Evolutionary conservation across 2,797 vertebrate genomes (phyloP).

Genomic region (Antrozous pallidus): DNA sequence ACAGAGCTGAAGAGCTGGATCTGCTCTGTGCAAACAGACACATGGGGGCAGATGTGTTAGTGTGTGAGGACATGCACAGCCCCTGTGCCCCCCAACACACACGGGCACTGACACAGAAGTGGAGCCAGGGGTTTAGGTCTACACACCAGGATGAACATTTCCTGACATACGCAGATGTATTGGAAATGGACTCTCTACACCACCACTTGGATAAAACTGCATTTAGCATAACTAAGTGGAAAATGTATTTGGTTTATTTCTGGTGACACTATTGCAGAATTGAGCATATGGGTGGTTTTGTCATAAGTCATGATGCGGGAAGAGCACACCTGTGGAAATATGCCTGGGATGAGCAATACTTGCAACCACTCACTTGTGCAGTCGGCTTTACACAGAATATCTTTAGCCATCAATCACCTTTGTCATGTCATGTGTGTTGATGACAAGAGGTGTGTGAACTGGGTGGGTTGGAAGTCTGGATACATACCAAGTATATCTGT

Average conservation of each 20-base stretch:
- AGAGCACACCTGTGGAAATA: neutral
- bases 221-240: neutral
- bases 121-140: neutral
- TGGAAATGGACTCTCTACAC: neutral
- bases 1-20: neutral
- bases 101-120: neutral
- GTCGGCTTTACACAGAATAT: neutral
- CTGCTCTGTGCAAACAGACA: neutral
- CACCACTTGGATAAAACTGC: neutral
- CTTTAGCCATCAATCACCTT: neutral
- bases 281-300: neutral
- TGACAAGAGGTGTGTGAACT: neutral
- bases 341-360: neutral
- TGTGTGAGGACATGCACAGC: neutral
- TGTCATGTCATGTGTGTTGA: neutral
- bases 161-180: neutral
- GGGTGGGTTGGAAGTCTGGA: neutral
- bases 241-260: neutral
- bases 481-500: neutral
- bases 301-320: neutral
- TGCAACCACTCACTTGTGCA: neutral
- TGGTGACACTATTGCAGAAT: neutral
- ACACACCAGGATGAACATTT: neutral
- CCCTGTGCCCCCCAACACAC: rapidly evolving
- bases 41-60: neutral